These are phyloP conservation scores for Corapipo altera DNA, from an alignment of 2,113 vertebrate species.

Conservation along the genomic window DNA sequence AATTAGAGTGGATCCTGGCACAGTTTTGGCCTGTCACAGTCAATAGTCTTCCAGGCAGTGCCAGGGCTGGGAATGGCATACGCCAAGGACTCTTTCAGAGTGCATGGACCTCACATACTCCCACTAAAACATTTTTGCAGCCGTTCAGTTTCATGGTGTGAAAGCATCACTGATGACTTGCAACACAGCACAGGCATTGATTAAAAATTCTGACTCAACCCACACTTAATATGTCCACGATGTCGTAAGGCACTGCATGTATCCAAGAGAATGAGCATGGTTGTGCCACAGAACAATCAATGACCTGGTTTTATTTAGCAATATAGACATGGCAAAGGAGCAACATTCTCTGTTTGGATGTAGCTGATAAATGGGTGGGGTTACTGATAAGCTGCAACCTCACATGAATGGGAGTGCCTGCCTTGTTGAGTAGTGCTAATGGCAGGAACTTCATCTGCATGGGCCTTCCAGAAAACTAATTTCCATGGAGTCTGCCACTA, in stretches of 20 bases:
- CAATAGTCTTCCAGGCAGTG: neutral
- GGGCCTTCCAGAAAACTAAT: neutral
- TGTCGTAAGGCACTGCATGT: neutral
- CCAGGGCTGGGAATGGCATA: neutral
- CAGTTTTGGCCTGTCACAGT: neutral
- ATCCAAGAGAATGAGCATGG: neutral
- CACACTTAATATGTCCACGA: neutral
- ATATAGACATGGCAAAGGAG: neutral
- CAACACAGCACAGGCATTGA: neutral
- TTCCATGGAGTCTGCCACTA: neutral
- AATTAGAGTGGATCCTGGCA: neutral
- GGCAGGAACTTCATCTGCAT: neutral
- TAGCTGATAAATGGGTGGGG: neutral
- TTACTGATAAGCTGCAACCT: neutral
- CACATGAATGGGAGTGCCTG: neutral
- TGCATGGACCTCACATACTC: neutral
- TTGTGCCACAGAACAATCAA: neutral
- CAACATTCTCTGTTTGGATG: neutral
- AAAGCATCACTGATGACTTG: neutral
- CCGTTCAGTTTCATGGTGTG: neutral
- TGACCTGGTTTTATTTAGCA: neutral
- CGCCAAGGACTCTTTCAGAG: neutral
- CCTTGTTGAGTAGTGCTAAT: neutral
- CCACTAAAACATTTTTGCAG: neutral
- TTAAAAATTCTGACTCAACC: neutral